phyloP scores from a whole-genome alignment of 1,140 invertebrate species.

The Coenobita brevimanus region DNA sequence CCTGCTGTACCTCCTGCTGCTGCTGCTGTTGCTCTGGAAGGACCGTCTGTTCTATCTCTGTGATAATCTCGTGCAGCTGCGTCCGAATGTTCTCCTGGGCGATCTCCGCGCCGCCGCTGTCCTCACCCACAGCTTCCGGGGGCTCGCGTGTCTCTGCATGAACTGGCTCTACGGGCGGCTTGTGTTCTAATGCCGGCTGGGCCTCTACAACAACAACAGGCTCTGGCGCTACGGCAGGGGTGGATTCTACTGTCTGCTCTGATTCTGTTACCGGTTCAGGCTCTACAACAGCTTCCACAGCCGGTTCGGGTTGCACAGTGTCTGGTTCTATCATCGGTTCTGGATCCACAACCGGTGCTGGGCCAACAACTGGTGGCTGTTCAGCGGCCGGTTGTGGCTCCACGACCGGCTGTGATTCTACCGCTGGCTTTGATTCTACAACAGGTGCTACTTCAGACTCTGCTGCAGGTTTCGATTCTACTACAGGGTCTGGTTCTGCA shows the following conservation, averaged over 20 bases:
- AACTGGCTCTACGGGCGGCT: not conserved
- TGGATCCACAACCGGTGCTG: not conserved
- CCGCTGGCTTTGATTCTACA: not conserved
- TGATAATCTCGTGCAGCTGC: conserved; percentile 78
- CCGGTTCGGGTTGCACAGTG: not conserved
- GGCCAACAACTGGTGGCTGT: not conserved
- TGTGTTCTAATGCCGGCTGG: not conserved
- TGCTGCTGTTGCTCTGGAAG: conserved; percentile 63
- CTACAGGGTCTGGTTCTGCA: not conserved
- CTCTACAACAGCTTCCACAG: not conserved
- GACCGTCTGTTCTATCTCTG: conserved; percentile 78
- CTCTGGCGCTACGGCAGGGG: conserved; percentile 1
- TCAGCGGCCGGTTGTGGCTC: not conserved
- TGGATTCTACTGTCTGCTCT: not conserved
- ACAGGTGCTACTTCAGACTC: conserved; percentile 22
- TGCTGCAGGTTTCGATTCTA: not conserved
- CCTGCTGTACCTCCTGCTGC: conserved; percentile 16
- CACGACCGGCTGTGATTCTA: not conserved
- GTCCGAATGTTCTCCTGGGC: conserved; percentile 77
- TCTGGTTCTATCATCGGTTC: not conserved
- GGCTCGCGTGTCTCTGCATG: not conserved
- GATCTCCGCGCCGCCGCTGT: conserved; percentile 72
- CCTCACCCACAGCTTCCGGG: not conserved
- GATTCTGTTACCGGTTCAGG: not conserved
- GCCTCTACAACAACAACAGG: not conserved